These are phyloP conservation scores for Luscinia megarhynchos DNA, from an alignment of 2,797 vertebrate genomes.

Conservation along the genomic window DNA sequence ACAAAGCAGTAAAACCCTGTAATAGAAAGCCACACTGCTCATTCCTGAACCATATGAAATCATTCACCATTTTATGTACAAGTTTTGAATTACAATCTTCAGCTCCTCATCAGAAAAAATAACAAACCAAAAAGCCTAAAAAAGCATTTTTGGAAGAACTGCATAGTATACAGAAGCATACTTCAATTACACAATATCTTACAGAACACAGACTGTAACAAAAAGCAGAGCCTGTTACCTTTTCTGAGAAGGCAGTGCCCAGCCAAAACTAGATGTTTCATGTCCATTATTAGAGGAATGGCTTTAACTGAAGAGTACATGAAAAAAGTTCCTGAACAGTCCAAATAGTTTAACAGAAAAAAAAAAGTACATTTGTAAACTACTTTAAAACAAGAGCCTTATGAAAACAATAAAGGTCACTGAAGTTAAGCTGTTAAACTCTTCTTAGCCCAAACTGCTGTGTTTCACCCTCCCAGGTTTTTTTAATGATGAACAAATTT, in stretches of 20 bases:
- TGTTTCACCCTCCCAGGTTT: neutral
- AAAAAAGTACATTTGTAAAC: conserved; percentile 64
- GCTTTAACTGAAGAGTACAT: conserved; percentile 37
- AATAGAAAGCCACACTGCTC: conserved; percentile 58
- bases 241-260: conserved; percentile 35
- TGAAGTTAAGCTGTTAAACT: conserved; percentile 33
- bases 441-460: conserved; percentile 17
- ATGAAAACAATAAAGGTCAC: conserved; percentile 27
- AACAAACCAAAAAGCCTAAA: conserved; percentile 27
- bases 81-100: conserved; percentile 75
- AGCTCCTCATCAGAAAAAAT: conserved; percentile 72
- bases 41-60: conserved; percentile 77
- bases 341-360: conserved; percentile 59
- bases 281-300: conserved; percentile 27
- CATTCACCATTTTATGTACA: conserved; percentile 75
- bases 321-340: conserved; percentile 31
- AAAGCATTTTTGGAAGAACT: conserved; percentile 64
- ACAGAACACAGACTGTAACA: conserved; percentile 68
- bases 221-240: conserved; percentile 53
- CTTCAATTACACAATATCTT: conserved; percentile 64
- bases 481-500: neutral
- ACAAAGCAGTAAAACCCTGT: neutral
- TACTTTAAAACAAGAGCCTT: conserved; percentile 51
- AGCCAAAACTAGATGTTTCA: conserved; percentile 23
- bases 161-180: conserved; percentile 68